These are phyloP conservation scores for Caenorhabditis japonica DNA, from an alignment of 2,888 invertebrate species.

Conservation along the genomic window DNA sequence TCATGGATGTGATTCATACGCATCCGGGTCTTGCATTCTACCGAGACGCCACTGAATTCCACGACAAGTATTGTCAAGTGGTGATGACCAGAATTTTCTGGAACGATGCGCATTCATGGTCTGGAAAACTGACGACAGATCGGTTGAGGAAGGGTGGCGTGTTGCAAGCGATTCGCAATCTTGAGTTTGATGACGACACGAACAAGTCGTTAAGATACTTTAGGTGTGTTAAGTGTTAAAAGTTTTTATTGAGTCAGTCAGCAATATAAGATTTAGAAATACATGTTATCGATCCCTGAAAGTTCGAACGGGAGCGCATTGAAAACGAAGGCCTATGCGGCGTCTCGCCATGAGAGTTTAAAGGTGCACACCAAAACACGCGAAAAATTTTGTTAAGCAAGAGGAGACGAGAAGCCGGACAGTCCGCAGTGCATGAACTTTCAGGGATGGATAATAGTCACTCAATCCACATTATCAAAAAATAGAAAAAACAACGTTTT, in stretches of 20 bases:
- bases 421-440: no score
- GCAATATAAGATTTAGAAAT: not conserved
- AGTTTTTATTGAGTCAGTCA: slow-evolving; percentile 1
- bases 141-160: slow-evolving; percentile 91
- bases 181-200: slow-evolving; percentile 70
- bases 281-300: slow-evolving; percentile 2
- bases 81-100: slow-evolving; percentile 98
- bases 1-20: slow-evolving; percentile 92
- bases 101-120: slow-evolving; percentile 96
- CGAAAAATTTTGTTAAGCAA: no score
- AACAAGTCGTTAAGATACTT: slow-evolving; percentile 66
- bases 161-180: slow-evolving; percentile 66
- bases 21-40: slow-evolving; percentile 89
- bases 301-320: no score
- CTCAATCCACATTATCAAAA: slow-evolving; percentile 89
- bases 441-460: no score
- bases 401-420: no score
- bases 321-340: not conserved
- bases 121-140: slow-evolving; percentile 88
- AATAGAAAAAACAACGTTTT: no score
- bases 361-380: no score
- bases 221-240: slow-evolving; percentile 50
- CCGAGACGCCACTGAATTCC: slow-evolving; percentile 97
- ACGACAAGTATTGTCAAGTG: slow-evolving; percentile 97
- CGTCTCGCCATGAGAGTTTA: no score